phyloP scores from a whole-genome alignment of 2,888 invertebrate species.

The Coelopa pilipes region DNA sequence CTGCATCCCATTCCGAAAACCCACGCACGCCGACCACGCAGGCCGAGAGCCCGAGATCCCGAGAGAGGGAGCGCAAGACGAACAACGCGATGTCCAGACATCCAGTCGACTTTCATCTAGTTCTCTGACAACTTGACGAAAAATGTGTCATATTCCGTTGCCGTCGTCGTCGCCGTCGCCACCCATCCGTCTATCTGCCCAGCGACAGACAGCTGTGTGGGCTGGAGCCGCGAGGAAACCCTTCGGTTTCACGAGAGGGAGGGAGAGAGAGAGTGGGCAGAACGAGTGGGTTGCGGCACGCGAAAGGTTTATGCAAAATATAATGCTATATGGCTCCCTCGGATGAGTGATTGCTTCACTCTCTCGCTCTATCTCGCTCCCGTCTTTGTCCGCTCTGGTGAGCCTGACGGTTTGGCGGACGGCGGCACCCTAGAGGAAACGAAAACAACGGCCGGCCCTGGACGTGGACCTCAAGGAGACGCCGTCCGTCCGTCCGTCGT shows the following conservation, averaged over 20 bases:
- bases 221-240: background rate
- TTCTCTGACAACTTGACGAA: background rate
- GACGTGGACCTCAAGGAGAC: background rate
- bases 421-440: background rate
- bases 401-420: background rate
- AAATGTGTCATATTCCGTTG: slow-evolving; percentile 4
- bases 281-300: background rate
- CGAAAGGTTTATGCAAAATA: slow-evolving; percentile 24
- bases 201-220: too few species aligned
- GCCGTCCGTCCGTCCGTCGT: background rate
- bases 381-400: background rate
- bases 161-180: too few species aligned
- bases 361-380: background rate
- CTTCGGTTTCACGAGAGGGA: background rate
- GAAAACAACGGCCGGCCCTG: background rate
- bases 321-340: background rate
- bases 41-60: too few species aligned
- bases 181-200: too few species aligned
- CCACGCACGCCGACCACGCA: too few species aligned
- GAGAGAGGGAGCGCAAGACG: too few species aligned
- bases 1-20: too few species aligned
- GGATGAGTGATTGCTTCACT: slow-evolving; percentile 14
- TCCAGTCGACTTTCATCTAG: background rate
- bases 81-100: background rate
- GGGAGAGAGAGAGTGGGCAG: background rate